phyloP scores from a whole-genome alignment of 2,888 invertebrate species.

The Iselma pallidipennis region DNA sequence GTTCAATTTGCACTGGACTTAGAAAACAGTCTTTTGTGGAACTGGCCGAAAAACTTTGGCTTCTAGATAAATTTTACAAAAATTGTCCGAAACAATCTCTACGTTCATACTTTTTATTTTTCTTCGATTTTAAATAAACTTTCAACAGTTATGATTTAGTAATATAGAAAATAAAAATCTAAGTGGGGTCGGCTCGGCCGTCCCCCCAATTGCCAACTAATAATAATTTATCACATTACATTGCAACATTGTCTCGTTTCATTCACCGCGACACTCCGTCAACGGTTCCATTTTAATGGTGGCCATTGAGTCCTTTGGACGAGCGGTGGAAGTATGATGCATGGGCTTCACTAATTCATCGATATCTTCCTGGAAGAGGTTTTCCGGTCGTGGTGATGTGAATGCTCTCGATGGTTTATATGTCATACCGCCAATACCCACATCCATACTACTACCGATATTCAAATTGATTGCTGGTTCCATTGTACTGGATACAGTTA shows the following conservation, averaged over 20 bases:
- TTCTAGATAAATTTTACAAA: constrained; percentile 53
- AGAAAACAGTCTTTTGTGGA: constrained; percentile 63
- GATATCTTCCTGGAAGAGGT: constrained; percentile 66
- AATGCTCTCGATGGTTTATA: constrained; percentile 67
- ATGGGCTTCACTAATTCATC: constrained; percentile 67
- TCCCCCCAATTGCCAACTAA: constrained; percentile 39
- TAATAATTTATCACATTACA: constrained; percentile 56
- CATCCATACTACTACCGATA: constrained; percentile 59
- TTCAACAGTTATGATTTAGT: constrained; percentile 43
- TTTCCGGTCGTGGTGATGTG: constrained; percentile 65
- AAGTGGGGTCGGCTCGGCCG: constrained; percentile 1
- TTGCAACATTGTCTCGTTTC: constrained; percentile 58
- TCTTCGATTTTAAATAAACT: constrained; percentile 23
- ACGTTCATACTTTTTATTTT: constrained; percentile 49
- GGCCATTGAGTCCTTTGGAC: constrained; percentile 60
- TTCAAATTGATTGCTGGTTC: constrained; percentile 55
- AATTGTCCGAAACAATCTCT: constrained; percentile 53
- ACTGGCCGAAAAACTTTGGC: constrained; percentile 69
- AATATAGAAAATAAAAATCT: constrained; percentile 29
- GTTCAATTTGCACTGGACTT: background rate
- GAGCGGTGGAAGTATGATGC: constrained; percentile 54
- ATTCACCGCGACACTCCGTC: constrained; percentile 68
- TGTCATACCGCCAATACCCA: constrained; percentile 65
- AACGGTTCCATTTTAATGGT: constrained; percentile 75
- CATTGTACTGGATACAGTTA: constrained; percentile 60